Evolutionary conservation across 2,113 vertebrate species (phyloP), one percentile per base, ranked within the genome.

Genomic region (Crocuta crocuta): DNA sequence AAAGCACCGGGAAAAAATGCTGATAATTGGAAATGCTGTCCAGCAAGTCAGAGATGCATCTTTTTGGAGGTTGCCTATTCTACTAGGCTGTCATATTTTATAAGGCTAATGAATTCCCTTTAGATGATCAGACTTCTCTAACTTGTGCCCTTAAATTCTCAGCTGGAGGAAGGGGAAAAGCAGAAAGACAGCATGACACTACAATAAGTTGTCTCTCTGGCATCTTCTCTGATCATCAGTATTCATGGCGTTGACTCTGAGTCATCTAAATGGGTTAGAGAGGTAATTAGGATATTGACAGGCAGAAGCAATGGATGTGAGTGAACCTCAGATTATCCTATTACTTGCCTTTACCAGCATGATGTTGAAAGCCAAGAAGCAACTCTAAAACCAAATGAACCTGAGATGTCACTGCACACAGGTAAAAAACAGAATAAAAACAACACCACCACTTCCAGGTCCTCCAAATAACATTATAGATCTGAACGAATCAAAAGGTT

Each of bases 81-180:
- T 94, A 16, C 78, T 16, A 84, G 24, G 19, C 45, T 89, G 24
- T 65, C 55, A 24, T 21, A 55, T 73, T 80, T 96, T 80, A 55
- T 93, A 86, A 88, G 58, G 76, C 55, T 95, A 95, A 97, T 94
- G 61, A 97, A 65, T 94, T 95, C 45, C 33, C 39, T 61, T 97
- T 65, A 78, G 74, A 83, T 73, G 39, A 88, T 31, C 58, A 96
- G 50, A 82, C 24, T 91, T 66, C 66, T 65, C 21, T 74, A 63
- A 73, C 48, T 43, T 82, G 8, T 71, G 94, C 24, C 80, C 39
- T 94, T 81, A 53, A 73, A 91, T 82, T 73, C 68, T 92, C 48
- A 79, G 93, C 73, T 66, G 68, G 50, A 87, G 78, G 83, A 63
- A 94, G 10, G 48, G 26, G 55, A 65, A 85, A 58, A 97, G 66